These are phyloP conservation scores for Octopus bimaculoides DNA, from an alignment of 1,140 invertebrate species.

Conservation along the genomic window DNA sequence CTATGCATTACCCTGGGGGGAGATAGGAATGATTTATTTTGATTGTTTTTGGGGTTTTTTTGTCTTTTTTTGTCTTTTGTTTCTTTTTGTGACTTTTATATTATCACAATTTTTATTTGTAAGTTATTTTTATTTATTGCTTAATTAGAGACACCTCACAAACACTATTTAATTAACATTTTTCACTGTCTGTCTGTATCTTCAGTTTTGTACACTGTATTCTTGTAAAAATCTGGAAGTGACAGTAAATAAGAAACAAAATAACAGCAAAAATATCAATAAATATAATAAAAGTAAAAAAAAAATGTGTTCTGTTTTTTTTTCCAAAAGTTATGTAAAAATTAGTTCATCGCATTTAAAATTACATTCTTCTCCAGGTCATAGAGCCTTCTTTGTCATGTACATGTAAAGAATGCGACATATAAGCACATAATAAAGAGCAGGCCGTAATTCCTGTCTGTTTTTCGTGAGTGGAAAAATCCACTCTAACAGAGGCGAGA, in stretches of 20 bases:
- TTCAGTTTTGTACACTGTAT: constrained; percentile 13
- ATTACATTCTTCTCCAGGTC: too few relatives aligned
- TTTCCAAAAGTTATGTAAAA: background rate
- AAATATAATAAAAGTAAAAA: background rate
- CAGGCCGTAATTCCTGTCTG: too few relatives aligned
- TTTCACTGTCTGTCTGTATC: background rate
- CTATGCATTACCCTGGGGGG: constrained; percentile 12
- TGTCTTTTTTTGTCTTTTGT: background rate
- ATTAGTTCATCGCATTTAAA: background rate
- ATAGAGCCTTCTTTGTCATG: too few relatives aligned
- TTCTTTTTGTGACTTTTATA: background rate
- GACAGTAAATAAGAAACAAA: constrained; percentile 6
- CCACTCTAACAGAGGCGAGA: too few relatives aligned
- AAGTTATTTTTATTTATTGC: background rate
- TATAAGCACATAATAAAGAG: too few relatives aligned
- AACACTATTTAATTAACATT: background rate
- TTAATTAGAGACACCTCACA: background rate
- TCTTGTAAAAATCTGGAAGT: constrained; percentile 2
- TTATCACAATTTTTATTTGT: background rate
- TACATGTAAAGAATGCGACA: too few relatives aligned
- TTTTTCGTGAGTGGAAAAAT: too few relatives aligned
- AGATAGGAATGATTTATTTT: background rate
- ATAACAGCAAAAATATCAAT: constrained; percentile 1
- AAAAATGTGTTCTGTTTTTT: background rate
- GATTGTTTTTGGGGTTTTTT: constrained; percentile 7